These are phyloP conservation scores for Magallana nippona DNA, from an alignment of 2,888 invertebrate species.

Conservation along the genomic window DNA sequence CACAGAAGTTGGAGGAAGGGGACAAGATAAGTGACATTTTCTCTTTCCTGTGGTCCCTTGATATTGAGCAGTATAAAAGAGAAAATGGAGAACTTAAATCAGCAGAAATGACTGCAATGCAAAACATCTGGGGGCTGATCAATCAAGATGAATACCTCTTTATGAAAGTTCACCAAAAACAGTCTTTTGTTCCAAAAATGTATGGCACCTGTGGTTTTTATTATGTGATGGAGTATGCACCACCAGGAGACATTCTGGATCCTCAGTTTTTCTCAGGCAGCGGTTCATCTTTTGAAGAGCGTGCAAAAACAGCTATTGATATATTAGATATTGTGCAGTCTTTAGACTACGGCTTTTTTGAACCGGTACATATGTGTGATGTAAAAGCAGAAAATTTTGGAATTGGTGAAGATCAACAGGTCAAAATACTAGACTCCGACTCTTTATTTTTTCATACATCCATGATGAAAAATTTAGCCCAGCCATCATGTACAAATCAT, in stretches of 20 bases:
- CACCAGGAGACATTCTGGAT: constrained; percentile 62
- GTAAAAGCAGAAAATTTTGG: constrained; percentile 86
- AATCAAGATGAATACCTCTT: constrained; percentile 86
- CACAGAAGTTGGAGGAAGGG: constrained; percentile 46
- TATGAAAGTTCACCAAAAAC: constrained; percentile 83
- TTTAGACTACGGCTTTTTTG: constrained; percentile 83
- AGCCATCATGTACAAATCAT: constrained; percentile 82
- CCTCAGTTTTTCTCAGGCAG: constrained; percentile 63
- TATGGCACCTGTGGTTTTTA: constrained; percentile 86
- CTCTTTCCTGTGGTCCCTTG: constrained; percentile 55
- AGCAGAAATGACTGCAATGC: constrained; percentile 44
- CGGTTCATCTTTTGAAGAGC: constrained; percentile 59
- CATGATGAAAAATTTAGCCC: constrained; percentile 58
- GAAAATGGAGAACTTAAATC: constrained; percentile 40
- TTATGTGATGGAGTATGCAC: constrained; percentile 85
- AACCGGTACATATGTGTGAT: constrained; percentile 86
- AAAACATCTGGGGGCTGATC: constrained; percentile 83
- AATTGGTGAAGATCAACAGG: constrained; percentile 77
- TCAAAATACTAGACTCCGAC: constrained; percentile 84
- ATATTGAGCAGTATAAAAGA: constrained; percentile 52
- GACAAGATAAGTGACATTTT: constrained; percentile 52
- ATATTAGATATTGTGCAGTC: constrained; percentile 84
- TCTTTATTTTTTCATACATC: constrained; percentile 83
- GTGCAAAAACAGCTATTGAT: constrained; percentile 77
- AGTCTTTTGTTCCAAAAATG: constrained; percentile 84